These are phyloP conservation scores for Antedon mediterranea DNA, from an alignment of 53 echinoderm and acorn worm genomes.

Conservation along the genomic window DNA sequence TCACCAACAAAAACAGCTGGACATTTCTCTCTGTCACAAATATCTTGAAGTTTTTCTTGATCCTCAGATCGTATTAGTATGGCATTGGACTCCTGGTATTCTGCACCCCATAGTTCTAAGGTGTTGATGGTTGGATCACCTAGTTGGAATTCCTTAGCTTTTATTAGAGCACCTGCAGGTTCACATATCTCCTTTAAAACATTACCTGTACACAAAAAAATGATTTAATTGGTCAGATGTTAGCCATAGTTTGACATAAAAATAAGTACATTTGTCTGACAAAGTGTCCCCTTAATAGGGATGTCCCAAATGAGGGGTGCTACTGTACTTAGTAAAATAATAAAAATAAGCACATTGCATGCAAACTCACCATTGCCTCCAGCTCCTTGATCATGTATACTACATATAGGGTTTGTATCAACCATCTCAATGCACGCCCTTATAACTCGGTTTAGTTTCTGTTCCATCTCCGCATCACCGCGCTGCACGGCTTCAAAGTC, in stretches of 20 bases:
- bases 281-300: no score
- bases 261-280: no score
- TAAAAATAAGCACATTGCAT: no score
- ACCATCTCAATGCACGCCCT: slow-evolving; percentile 78
- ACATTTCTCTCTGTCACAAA: slow-evolving; percentile 77
- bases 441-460: slow-evolving; percentile 87
- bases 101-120: slow-evolving; percentile 95
- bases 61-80: slow-evolving; percentile 56
- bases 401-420: slow-evolving; percentile 62
- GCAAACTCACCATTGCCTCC: slow-evolving; percentile 96
- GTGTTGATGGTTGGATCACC: slow-evolving; percentile 91
- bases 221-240: no score
- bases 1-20: slow-evolving; percentile 82
- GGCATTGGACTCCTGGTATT: slow-evolving; percentile 97
- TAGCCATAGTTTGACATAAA: no score
- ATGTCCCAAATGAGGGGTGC: no score
- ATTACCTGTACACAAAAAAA: slow-evolving; percentile 42
- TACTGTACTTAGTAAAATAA: no score
- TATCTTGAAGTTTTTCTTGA: slow-evolving; percentile 27
- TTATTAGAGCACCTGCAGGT: slow-evolving; percentile 84
- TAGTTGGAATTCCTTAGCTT: slow-evolving; percentile 82
- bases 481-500: slow-evolving; percentile 97
- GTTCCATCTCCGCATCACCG: slow-evolving; percentile 98
- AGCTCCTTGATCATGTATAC: slow-evolving; percentile 98
- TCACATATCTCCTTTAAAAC: slow-evolving; percentile 89